Conservation (phyloP, 2,797 vertebrate species). For the Adelosebastes latens region DNA sequence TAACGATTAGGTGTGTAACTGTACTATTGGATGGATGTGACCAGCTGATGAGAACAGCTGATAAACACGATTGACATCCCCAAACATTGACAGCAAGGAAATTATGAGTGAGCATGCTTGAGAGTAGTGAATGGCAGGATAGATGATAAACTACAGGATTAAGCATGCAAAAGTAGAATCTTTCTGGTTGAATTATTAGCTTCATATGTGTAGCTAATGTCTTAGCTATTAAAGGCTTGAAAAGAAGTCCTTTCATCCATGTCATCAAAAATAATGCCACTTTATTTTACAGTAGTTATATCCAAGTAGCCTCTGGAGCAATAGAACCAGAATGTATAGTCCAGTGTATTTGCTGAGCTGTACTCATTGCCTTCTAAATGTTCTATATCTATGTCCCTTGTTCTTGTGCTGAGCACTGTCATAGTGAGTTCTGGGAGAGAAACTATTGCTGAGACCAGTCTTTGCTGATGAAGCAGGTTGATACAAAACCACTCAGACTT, state of each 20-base stretch:
- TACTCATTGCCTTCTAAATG: not conserved
- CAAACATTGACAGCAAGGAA: too few species aligned
- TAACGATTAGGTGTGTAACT: too few species aligned
- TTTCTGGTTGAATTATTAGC: too few species aligned
- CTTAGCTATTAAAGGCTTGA: not conserved
- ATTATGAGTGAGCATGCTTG: too few species aligned
- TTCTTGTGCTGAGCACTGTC: not conserved
- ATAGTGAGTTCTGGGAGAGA: not conserved
- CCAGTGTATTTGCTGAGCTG: not conserved
- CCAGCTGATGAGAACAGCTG: too few species aligned
- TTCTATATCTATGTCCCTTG: not conserved
- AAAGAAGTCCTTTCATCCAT: not conserved
- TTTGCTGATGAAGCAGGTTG: not conserved
- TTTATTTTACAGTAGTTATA: not conserved
- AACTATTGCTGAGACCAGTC: not conserved
- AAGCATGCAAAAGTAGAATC: too few species aligned
- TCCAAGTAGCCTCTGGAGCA: not conserved
- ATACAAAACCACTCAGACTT: not conserved
- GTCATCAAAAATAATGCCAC: not conserved
- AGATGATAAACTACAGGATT: too few species aligned
- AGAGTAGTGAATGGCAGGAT: too few species aligned
- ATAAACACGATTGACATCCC: too few species aligned
- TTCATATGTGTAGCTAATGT: not conserved
- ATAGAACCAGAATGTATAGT: not conserved
- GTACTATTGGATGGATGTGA: too few species aligned